Percentiles rank a stretch among this genome's conserved stretches.
phyloP scores from a whole-genome alignment of 2,113 vertebrate species.

The Proterorhinus semilunaris region DNA sequence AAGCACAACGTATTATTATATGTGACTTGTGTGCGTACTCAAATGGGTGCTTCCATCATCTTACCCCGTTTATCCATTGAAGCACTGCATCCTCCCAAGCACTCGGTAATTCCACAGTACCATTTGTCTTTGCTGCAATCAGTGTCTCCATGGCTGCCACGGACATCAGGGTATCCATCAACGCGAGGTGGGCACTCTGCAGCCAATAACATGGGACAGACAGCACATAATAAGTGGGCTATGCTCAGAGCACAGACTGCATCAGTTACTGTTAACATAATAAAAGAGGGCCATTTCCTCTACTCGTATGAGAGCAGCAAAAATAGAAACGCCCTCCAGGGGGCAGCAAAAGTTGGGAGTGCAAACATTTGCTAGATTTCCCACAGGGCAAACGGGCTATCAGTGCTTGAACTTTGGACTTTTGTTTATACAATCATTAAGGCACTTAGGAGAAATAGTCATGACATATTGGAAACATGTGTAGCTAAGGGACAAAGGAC shows the following conservation, averaged over 20 bases:
- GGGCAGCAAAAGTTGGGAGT: constrained; percentile 54
- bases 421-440: constrained; percentile 51
- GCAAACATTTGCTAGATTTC: constrained; percentile 25
- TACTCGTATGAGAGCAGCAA: constrained; percentile 3
- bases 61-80: constrained; percentile 86
- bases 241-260: constrained; percentile 9
- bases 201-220: constrained; percentile 48
- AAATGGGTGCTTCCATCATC: constrained; percentile 10
- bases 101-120: constrained; percentile 62
- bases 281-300: constrained; percentile 31
- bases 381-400: constrained; percentile 14
- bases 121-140: constrained; percentile 63
- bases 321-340: constrained; percentile 54
- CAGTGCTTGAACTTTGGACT: constrained; percentile 61
- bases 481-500: neutral
- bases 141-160: constrained; percentile 83
- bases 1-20: neutral
- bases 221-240: constrained; percentile 12
- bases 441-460: constrained; percentile 42
- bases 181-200: constrained; percentile 85
- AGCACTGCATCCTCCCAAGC: constrained; percentile 83
- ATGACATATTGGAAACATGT: constrained; percentile 33
- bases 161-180: constrained; percentile 87
- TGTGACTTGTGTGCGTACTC: neutral
- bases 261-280: constrained; percentile 39